Percentiles rank a stretch among this genome's conserved stretches.
Conservation (phyloP, 1,140 invertebrate species). For the Drosophila athabasca region DNA sequence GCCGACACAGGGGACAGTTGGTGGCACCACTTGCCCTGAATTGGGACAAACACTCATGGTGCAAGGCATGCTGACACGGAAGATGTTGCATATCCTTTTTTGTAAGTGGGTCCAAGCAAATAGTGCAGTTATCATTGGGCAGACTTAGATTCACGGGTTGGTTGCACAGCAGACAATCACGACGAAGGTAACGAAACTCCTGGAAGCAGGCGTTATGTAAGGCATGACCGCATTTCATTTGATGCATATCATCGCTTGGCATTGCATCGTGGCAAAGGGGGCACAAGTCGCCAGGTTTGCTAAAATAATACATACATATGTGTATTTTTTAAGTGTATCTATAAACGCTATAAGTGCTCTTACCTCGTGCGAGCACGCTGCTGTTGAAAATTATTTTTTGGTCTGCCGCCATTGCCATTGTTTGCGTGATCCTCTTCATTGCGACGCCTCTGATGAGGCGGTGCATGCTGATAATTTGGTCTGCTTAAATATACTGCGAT, state of each 20-base stretch:
- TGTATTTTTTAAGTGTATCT: rapidly evolving
- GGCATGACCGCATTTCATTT: constrained; percentile 52
- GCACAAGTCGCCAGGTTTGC: constrained; percentile 49
- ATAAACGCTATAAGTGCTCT: too few species aligned
- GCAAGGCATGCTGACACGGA: constrained; percentile 50
- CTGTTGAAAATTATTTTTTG: neutral
- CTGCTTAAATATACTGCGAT: constrained; percentile 25
- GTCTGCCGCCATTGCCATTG: too few species aligned
- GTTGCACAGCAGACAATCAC: constrained; percentile 46
- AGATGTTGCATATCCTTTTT: constrained; percentile 16
- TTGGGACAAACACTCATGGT: constrained; percentile 11
- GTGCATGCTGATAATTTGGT: neutral
- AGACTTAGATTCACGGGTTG: neutral
- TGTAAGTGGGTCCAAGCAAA: constrained; percentile 38
- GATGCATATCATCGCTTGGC: constrained; percentile 9
- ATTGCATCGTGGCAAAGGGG: constrained; percentile 18
- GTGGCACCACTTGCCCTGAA: neutral
- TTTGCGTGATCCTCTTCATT: neutral
- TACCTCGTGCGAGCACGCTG: constrained; percentile 20
- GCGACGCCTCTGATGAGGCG: neutral
- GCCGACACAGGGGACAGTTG: constrained; percentile 38
- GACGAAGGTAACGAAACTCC: neutral
- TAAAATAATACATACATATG: constrained; percentile 7
- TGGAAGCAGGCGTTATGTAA: constrained; percentile 45
- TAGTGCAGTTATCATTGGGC: constrained; percentile 36